These are phyloP conservation scores for Glyphotaelius pellucidus DNA, from an alignment of 2,888 invertebrate species.

Conservation along the genomic window DNA sequence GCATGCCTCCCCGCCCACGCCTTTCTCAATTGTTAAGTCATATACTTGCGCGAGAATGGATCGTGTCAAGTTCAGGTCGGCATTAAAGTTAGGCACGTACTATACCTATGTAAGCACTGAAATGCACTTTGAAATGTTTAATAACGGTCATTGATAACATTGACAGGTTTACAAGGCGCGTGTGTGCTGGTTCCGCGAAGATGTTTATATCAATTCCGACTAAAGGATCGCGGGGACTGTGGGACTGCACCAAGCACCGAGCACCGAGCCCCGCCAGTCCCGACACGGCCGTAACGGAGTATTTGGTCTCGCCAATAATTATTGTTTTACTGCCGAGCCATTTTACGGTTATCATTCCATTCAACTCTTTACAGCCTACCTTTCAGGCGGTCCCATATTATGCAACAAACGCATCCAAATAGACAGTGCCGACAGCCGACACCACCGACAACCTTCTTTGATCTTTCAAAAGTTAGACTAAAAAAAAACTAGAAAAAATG, in stretches of 20 bases:
- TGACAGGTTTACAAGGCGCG: not conserved
- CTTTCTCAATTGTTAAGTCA: too few species aligned
- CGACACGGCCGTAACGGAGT: slow-evolving; percentile 14
- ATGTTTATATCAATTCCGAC: slow-evolving; percentile 32
- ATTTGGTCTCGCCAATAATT: slow-evolving; percentile 45
- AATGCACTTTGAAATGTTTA: not conserved
- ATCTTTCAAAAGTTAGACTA: not conserved
- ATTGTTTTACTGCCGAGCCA: slow-evolving; percentile 14
- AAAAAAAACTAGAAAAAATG: not conserved
- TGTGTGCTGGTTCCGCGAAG: not conserved
- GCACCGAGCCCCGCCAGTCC: not conserved
- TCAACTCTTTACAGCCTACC: not conserved
- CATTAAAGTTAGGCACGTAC: too few species aligned
- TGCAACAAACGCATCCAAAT: not conserved
- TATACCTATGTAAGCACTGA: not conserved
- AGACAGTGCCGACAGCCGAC: not conserved
- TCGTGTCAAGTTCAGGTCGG: too few species aligned
- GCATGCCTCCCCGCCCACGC: too few species aligned
- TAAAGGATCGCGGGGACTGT: not conserved
- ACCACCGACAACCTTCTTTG: not conserved
- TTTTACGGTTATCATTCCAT: slow-evolving; percentile 34
- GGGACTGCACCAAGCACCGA: not conserved
- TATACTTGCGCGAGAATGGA: too few species aligned
- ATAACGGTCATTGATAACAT: slow-evolving; percentile 4
- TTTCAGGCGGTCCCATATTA: not conserved